Percentiles rank a stretch among this genome's conserved stretches.
Conservation (phyloP, 2,113 vertebrate species). For the Acanthisitta chloris region DNA sequence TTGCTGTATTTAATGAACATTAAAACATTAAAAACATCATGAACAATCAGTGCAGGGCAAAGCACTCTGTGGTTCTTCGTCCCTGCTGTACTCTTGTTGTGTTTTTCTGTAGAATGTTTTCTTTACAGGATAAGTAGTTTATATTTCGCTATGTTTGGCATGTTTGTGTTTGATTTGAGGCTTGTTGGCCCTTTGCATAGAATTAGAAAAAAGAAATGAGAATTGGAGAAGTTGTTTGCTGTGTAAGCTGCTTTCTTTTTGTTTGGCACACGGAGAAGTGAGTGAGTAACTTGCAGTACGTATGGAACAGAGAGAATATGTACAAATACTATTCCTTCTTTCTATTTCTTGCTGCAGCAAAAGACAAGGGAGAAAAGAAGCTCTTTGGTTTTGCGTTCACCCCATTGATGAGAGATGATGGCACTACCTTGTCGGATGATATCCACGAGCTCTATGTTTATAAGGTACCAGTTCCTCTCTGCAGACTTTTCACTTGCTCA, state of each 20-base stretch:
- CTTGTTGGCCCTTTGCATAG: background rate
- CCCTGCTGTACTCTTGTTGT: background rate
- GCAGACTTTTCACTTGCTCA: background rate
- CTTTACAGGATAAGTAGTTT: background rate
- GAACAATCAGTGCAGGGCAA: background rate
- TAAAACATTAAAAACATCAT: accelerated
- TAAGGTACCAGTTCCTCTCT: constrained; percentile 77
- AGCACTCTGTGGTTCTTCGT: background rate
- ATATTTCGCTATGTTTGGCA: background rate
- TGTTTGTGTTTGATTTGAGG: background rate
- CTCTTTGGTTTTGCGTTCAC: constrained; percentile 96
- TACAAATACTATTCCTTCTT: background rate
- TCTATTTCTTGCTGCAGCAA: constrained; percentile 76
- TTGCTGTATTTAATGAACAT: background rate
- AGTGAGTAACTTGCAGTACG: background rate
- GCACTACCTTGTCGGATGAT: constrained; percentile 93
- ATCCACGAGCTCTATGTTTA: constrained; percentile 95
- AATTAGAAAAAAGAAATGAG: background rate
- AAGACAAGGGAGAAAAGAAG: constrained; percentile 97
- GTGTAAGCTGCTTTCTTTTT: background rate
- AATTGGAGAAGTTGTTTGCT: background rate
- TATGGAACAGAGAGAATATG: background rate
- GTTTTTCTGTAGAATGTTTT: background rate
- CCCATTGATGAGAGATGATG: constrained; percentile 95
- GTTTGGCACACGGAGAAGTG: background rate